Conservation (phyloP, 2,797 vertebrate genomes). For the Microchirus variegatus region DNA sequence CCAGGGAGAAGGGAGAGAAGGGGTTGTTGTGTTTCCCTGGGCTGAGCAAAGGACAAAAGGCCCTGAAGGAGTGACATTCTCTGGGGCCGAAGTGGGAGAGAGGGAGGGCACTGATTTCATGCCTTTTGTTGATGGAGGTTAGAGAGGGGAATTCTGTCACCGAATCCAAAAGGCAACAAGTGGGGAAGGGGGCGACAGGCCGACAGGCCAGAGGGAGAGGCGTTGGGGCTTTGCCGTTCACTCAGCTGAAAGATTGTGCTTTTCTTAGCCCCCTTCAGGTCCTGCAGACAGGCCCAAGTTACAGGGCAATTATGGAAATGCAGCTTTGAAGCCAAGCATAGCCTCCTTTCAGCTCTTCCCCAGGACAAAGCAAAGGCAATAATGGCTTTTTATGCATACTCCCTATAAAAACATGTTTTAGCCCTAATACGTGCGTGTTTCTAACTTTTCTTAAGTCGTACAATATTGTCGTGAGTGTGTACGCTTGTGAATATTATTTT, state of each 20-base stretch:
- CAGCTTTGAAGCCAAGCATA: constrained; percentile 91
- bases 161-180: constrained; percentile 90
- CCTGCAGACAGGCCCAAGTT: constrained; percentile 88
- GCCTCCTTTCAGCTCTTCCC: constrained; percentile 84
- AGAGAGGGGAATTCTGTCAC: constrained; percentile 87
- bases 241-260: constrained; percentile 93
- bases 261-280: constrained; percentile 85
- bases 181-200: constrained; percentile 84
- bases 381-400: constrained; percentile 55
- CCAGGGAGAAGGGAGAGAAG: constrained; percentile 63
- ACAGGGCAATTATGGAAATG: constrained; percentile 99
- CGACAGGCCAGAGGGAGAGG: constrained; percentile 76
- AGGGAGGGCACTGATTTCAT: constrained; percentile 88
- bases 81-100: constrained; percentile 76
- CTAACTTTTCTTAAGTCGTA: constrained; percentile 36
- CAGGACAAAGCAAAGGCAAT: constrained; percentile 83
- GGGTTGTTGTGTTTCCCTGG: constrained; percentile 69
- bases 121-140: constrained; percentile 90
- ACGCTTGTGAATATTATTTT: constrained; percentile 23
- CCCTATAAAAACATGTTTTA: constrained; percentile 65
- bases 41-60: constrained; percentile 84
- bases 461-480: constrained; percentile 11
- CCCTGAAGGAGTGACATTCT: constrained; percentile 85
- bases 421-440: constrained; percentile 32
- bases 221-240: constrained; percentile 89